Evolutionary conservation across 2,113 vertebrate species (phyloP), one percentile per base, ranked within the genome.

Genomic region (Phylloscopus whistleri): DNA sequence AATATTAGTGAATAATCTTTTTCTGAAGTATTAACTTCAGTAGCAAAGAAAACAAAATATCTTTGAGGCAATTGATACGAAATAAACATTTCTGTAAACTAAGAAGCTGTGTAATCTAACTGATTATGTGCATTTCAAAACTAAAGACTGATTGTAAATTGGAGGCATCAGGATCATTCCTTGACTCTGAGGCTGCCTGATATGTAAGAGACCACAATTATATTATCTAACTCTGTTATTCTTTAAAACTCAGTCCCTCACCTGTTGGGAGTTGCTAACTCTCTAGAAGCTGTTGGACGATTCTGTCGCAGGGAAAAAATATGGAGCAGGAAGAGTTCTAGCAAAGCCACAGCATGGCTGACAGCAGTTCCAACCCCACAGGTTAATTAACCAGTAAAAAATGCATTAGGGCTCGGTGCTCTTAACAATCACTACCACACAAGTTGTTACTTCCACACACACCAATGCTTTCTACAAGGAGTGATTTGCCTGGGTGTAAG

Each of bases 321-420:
- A 2, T 28, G n/a, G 44, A 46, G 11, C 15, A 3, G 0, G 21
- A 77, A 28, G 4, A 1, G 0, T 62, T 63, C 43, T 83, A 62
- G 10, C 16, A 88, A 43, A 24, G 24, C 11, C 46, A 13, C 15
- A 46, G 3, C 43, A 23, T 10, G 21, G 9, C 20, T 75, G 21
- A 74, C 26, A 24, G 56, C 39, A 63, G 13, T 53, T 78, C 39
- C 0, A 6, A 72, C 21, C 9, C 16, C n/a, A 33, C 6, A 30
- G 0, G 24, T 63, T 64, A 60, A 39, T 52, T 64, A 63, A 39
- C 30, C 15, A 18, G 16, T 22, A 56, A 19, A 19, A 79, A 91
- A 90, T 12, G 12, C 26, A 73, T 52, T 55, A 85, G 33, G 76
- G 16, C 16, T 39, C 2, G 2, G 30, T 30, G n/a, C 22, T 74